Percentiles rank a stretch among this genome's conserved stretches.
Conservation (phyloP, 2,797 vertebrate species). For the Lindbergichthys nudifrons region DNA sequence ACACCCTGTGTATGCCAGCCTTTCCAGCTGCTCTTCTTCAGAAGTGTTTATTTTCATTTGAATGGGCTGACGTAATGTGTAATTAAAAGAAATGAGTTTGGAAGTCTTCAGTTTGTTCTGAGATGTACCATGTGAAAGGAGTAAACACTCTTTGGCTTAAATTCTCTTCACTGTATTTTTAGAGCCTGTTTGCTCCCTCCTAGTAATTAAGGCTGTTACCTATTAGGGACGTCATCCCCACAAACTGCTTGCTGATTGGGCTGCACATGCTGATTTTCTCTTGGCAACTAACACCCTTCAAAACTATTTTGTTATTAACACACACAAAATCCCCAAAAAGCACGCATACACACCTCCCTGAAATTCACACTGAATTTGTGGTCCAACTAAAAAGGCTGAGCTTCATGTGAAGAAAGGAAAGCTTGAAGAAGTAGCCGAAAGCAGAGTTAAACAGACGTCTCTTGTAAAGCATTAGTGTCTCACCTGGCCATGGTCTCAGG, state of each 20-base stretch:
- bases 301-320: constrained; percentile 25
- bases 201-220: constrained; percentile 46
- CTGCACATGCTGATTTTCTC: constrained; percentile 41
- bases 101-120: constrained; percentile 22
- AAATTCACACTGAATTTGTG: constrained; percentile 11
- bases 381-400: constrained; percentile 25
- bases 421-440: not conserved
- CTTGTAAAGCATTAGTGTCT: constrained; percentile 45
- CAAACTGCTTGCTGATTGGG: constrained; percentile 26
- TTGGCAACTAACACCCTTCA: constrained; percentile 9
- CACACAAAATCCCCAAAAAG: constrained; percentile 6
- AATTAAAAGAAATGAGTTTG: constrained; percentile 21
- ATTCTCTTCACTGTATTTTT: constrained; percentile 39
- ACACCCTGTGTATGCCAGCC: constrained; percentile 43
- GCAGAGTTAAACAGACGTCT: not conserved
- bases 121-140: constrained; percentile 19
- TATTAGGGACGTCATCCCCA: constrained; percentile 27
- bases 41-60: constrained; percentile 20
- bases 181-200: constrained; percentile 33
- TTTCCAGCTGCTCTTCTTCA: constrained; percentile 22
- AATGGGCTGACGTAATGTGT: constrained; percentile 22
- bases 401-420: not conserved
- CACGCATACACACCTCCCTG: not conserved
- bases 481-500: constrained; percentile 86
- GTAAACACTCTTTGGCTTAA: constrained; percentile 29